These are phyloP conservation scores for Vultur gryphus DNA, from an alignment of 2,797 vertebrate species.

Conservation along the genomic window DNA sequence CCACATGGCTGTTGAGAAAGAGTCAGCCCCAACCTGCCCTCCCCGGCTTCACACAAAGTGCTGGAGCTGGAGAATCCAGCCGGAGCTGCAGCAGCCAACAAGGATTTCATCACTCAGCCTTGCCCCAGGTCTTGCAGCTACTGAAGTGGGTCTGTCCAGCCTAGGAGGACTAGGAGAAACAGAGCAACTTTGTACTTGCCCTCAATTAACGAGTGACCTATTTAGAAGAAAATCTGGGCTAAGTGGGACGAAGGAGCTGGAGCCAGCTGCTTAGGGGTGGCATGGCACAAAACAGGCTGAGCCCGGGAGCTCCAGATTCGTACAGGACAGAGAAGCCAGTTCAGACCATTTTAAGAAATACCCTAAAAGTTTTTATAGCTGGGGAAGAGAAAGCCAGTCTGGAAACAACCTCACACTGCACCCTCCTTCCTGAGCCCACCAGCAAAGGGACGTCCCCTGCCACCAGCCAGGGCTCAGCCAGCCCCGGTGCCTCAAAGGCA, in stretches of 20 bases:
- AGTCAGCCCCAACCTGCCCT: not conserved
- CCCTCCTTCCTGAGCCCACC: not conserved
- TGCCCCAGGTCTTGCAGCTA: not conserved
- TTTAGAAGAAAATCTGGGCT: slow-evolving; percentile 48
- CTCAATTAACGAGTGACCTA: slow-evolving; percentile 40
- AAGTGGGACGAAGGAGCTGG: slow-evolving; percentile 25
- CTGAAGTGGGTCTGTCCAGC: not conserved
- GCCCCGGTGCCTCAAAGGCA: accelerated
- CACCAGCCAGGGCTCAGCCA: not conserved
- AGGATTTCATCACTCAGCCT: not conserved
- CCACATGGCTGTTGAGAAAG: not conserved
- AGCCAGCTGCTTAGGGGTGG: not conserved
- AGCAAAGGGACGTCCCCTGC: too few relatives aligned
- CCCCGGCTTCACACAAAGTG: not conserved
- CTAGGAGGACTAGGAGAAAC: not conserved
- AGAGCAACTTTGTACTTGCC: slow-evolving; percentile 22
- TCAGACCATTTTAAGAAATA: not conserved
- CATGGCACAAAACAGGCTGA: not conserved
- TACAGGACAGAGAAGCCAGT: not conserved
- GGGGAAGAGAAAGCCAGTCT: not conserved
- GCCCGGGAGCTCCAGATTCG: not conserved
- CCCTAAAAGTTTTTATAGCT: not conserved
- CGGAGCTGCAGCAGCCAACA: not conserved
- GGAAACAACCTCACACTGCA: accelerated
- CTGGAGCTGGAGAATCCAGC: not conserved